These are phyloP conservation scores for Ispidina lecontei DNA, from an alignment of 2,797 vertebrate species.

Conservation along the genomic window DNA sequence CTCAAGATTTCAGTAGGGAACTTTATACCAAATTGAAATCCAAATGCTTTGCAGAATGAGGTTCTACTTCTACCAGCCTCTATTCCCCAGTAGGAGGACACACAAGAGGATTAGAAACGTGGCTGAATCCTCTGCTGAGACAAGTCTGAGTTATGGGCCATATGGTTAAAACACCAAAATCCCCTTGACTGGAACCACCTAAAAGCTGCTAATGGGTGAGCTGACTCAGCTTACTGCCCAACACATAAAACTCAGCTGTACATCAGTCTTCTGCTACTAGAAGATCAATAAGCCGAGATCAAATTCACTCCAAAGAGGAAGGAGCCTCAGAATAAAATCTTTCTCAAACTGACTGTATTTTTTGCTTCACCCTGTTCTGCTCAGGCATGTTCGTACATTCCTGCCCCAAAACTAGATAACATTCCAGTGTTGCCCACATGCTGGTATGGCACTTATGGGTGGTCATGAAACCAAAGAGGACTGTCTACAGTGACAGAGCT, in stretches of 20 bases:
- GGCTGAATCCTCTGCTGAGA: not conserved
- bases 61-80: not conserved
- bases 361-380: not conserved
- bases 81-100: not conserved
- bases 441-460: rapidly evolving
- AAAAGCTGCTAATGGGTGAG: not conserved
- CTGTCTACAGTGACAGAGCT: rapidly evolving
- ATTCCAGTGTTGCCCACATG: rapidly evolving
- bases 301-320: not conserved
- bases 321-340: rapidly evolving
- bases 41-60: not conserved
- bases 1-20: not conserved
- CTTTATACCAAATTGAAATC: not conserved
- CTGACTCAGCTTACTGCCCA: not conserved
- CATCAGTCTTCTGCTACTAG: not conserved
- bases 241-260: not conserved
- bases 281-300: not conserved
- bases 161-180: not conserved
- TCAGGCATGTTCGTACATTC: not conserved
- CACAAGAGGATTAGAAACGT: not conserved
- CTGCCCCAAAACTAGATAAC: not conserved
- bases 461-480: not conserved
- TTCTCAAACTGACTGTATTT: not conserved
- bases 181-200: not conserved
- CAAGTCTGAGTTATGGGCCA: not conserved